phyloP scores from a whole-genome alignment of 2,113 vertebrate genomes.

The Camelus bactrianus region DNA sequence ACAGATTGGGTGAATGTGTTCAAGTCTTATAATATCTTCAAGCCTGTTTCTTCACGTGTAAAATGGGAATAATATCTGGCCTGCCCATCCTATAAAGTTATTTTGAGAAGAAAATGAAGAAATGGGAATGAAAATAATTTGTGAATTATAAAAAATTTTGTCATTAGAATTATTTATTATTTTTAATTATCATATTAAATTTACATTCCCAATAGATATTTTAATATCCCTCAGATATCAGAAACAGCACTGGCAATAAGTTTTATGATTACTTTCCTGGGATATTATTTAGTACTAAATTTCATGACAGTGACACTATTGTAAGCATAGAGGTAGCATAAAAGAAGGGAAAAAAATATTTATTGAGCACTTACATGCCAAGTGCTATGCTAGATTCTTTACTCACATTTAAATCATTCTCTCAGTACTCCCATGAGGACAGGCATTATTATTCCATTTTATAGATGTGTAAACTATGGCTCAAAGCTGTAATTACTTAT shows the following conservation, averaged over 20 bases:
- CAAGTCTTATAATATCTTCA: neutral
- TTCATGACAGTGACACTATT: conserved; percentile 4
- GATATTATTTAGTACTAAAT: conserved; percentile 51
- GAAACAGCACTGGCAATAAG: neutral
- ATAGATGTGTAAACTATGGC: neutral
- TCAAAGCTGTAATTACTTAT: neutral
- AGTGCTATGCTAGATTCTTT: neutral
- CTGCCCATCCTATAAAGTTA: neutral
- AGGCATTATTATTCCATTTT: neutral
- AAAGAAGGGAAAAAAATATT: conserved; percentile 9
- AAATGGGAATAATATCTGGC: conserved; percentile 24
- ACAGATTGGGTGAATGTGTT: neutral
- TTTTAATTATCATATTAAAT: neutral
- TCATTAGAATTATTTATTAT: conserved; percentile 15
- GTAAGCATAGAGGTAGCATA: neutral
- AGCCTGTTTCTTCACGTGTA: neutral
- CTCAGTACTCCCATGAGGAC: neutral
- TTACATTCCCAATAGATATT: conserved; percentile 13
- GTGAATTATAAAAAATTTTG: neutral
- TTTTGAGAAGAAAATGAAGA: conserved; percentile 46
- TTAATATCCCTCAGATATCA: conserved; percentile 31
- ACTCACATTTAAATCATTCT: neutral
- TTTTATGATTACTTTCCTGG: neutral
- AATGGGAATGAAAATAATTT: neutral
- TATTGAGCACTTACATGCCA: neutral